Conservation (phyloP, 2,113 vertebrate genomes). For the Eudorcas thomsonii region DNA sequence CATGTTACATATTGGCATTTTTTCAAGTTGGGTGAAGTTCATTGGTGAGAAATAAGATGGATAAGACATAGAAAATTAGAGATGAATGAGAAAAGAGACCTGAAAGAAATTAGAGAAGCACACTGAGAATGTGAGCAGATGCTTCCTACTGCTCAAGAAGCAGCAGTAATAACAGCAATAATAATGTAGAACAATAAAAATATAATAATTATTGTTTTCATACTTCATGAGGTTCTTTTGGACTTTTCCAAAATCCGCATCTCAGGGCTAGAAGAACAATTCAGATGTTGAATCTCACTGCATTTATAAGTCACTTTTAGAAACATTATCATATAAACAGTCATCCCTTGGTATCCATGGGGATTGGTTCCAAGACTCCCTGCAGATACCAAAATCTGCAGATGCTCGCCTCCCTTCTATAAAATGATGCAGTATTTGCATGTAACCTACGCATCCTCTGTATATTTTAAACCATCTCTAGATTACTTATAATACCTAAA, state of each 20-base stretch:
- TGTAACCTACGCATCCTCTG: background rate
- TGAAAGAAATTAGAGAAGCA: background rate
- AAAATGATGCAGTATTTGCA: background rate
- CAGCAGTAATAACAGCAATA: background rate
- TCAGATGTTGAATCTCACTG: background rate
- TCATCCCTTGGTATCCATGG: background rate
- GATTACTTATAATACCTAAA: background rate
- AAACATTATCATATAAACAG: background rate
- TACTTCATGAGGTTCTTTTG: background rate
- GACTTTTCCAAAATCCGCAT: background rate
- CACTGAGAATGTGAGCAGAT: background rate
- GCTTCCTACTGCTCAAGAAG: background rate
- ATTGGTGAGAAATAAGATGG: background rate
- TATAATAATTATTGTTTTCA: background rate
- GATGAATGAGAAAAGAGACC: background rate
- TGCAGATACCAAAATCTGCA: background rate
- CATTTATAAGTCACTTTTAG: background rate
- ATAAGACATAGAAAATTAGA: background rate
- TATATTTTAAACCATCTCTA: background rate
- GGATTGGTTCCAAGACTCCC: background rate
- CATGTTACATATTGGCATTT: background rate
- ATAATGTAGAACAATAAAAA: background rate
- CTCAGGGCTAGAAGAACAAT: background rate
- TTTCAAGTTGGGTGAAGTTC: background rate
- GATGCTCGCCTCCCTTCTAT: background rate